Evolutionary conservation across 2,888 invertebrate genomes (phyloP).

Genomic region (Synanthedon myopaeformis): DNA sequence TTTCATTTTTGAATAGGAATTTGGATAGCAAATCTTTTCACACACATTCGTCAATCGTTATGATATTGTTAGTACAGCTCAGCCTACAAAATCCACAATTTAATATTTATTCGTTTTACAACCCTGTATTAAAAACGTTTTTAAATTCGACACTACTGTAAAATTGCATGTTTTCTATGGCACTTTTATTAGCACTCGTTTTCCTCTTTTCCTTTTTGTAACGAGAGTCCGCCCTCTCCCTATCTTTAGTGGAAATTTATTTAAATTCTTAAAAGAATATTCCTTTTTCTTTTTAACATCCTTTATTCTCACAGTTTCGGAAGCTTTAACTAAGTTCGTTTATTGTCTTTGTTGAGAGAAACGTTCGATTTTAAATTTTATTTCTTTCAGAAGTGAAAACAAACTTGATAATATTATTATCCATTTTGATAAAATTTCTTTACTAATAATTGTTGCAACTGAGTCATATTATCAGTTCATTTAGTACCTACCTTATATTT

Average conservation of each 20-base stretch:
- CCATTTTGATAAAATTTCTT: no score
- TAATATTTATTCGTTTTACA: no score
- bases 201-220: slow-evolving; percentile 13
- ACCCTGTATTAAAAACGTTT: slow-evolving; percentile 9
- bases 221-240: slow-evolving; percentile 16
- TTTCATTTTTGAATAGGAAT: no score
- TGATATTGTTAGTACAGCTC: no score
- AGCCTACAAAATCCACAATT: no score
- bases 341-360: not conserved
- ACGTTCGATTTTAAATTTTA: not conserved
- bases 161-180: slow-evolving; percentile 39
- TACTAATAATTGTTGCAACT: no score
- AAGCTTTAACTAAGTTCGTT: slow-evolving; percentile 45
- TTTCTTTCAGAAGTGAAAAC: no score
- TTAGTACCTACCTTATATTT: no score
- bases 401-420: no score
- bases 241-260: slow-evolving; percentile 50
- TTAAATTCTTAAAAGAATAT: slow-evolving; percentile 51
- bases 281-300: slow-evolving; percentile 32
- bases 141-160: slow-evolving; percentile 40
- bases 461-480: no score
- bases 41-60: no score
- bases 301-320: slow-evolving; percentile 27
- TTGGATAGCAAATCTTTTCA: no score
- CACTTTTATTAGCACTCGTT: slow-evolving; percentile 56